Percentiles rank a stretch among this genome's conserved stretches.
Conservation (phyloP, 2,888 invertebrate genomes). For the Augiades crinisus region DNA sequence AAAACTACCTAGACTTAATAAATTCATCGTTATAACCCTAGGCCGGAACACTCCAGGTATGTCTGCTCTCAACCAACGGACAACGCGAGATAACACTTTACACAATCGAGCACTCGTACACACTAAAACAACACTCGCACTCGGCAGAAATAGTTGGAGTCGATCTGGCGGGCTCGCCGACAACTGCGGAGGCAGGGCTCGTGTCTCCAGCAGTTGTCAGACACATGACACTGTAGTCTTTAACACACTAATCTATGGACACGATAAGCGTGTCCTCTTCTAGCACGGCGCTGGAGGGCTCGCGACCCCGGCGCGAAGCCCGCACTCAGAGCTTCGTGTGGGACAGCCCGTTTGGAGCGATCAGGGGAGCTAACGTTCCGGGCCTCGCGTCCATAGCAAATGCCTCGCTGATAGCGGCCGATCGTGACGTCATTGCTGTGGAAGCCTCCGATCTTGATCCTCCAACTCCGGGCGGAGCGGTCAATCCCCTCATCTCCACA, state of each 20-base stretch:
- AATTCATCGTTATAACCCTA: conserved; percentile 75
- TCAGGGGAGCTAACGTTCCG: conserved; percentile 55
- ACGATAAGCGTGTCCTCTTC: conserved; percentile 67
- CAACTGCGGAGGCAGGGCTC: conserved; percentile 60
- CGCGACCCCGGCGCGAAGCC: conserved; percentile 56
- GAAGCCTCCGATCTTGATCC: conserved; percentile 73
- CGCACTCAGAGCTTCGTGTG: conserved; percentile 71
- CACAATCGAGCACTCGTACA: conserved; percentile 20
- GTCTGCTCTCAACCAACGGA: conserved; percentile 19
- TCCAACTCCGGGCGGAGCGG: conserved; percentile 43
- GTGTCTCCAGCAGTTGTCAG: conserved; percentile 39
- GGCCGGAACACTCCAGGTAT: conserved; percentile 49
- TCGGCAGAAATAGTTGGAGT: conserved; percentile 27
- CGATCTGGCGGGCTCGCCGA: conserved; percentile 28
- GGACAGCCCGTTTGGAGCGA: conserved; percentile 62
- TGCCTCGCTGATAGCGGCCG: conserved; percentile 58
- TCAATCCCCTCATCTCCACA: conserved; percentile 37
- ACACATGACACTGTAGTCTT: conserved; percentile 30
- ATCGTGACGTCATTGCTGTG: conserved; percentile 74
- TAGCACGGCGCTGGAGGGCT: conserved; percentile 46
- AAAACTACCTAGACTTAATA: conserved; percentile 66
- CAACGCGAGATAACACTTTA: conserved; percentile 27
- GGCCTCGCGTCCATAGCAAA: conserved; percentile 61
- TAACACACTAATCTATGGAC: conserved; percentile 55
- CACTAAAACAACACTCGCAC: conserved; percentile 19